phyloP scores from a whole-genome alignment of 1,140 invertebrate genomes.

The Elymnias hypermnestra region DNA sequence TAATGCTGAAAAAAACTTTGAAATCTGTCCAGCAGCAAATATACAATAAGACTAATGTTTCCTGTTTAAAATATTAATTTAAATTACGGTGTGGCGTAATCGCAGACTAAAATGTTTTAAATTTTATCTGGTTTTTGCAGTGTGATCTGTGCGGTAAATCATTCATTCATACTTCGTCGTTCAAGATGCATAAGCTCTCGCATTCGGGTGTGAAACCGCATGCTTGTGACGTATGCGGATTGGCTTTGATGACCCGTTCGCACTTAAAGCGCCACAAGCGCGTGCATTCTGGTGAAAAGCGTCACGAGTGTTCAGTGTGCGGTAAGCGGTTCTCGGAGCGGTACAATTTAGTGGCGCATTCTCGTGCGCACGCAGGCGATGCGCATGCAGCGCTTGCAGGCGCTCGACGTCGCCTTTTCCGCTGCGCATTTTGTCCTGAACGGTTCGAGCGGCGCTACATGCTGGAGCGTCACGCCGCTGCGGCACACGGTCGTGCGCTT shows the following conservation, averaged over 20 bases:
- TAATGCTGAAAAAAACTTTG: too few species aligned
- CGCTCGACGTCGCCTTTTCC: conserved; percentile 46
- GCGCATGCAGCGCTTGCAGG: conserved; percentile 18
- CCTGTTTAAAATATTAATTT: too few species aligned
- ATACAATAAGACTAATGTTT: too few species aligned
- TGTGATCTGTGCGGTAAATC: conserved; percentile 83
- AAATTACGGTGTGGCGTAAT: too few species aligned
- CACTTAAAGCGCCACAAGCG: conserved; percentile 81
- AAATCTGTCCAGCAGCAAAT: too few species aligned
- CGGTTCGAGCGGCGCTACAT: conserved; percentile 58
- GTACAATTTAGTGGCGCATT: conserved; percentile 59
- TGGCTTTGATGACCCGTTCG: conserved; percentile 78
- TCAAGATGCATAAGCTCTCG: conserved; percentile 81
- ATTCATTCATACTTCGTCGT: conserved; percentile 82
- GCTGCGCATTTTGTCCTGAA: conserved; percentile 62
- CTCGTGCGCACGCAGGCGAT: conserved; percentile 16
- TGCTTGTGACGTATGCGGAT: conserved; percentile 78
- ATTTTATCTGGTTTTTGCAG: conserved; percentile 50
- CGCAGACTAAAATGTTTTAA: too few species aligned
- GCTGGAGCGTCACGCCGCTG: conserved; percentile 63
- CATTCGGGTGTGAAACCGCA: conserved; percentile 80
- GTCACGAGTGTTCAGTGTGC: conserved; percentile 77
- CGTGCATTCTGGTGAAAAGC: conserved; percentile 79
- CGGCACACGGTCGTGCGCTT: conserved; percentile 54
- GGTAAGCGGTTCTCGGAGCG: conserved; percentile 80